Evolutionary conservation across 2,888 invertebrate genomes (phyloP), one percentile per base, ranked within the genome.

Genomic region (Hypolimnas misippus): DNA sequence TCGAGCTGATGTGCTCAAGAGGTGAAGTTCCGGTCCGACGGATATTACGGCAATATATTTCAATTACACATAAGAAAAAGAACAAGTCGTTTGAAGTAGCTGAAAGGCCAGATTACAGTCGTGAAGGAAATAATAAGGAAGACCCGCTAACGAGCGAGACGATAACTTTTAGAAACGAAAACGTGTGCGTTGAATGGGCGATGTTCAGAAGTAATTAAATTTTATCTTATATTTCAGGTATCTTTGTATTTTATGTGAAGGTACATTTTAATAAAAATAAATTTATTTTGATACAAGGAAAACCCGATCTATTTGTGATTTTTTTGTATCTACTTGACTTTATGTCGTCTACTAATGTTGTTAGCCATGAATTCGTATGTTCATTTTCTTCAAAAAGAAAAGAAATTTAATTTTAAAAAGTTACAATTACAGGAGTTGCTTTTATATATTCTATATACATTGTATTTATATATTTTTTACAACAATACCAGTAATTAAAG

Each of bases 51-150:
- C 89, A 92, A 92, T 92, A 90, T 90, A 92, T 92, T 90, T 92
- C 91, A 92, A 92, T 92, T 92, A 92, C 91, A 90, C 85, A 86
- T 89, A 89, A 90, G 91, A 91, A 91, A 91, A 91, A 92, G 90
- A 89, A 86, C 90, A 89, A 92, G 90, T 89, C 89, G 86, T 89
- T 88, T 89, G 86, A 88, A 90, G 90, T 89, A 87, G 89, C 89
- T 87, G 89, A 89, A 85, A 88, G 86, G 87, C 84, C 87, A 89
- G 89, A 89, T 91, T 89, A 87, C 88, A 87, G 87, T 83, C 86
- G 81, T 73, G 82, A 77, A 81, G 83, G 82, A 89, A 88, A 89
- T 87, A 89, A 88, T 88, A 90, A 89, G 86, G 84, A 85, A 84
- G 82, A 76, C 78, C 80, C 81, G 82, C 87, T 89, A 89, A 90